These are phyloP conservation scores for Fragum sueziense DNA, from an alignment of 2,888 invertebrate species.

Conservation along the genomic window DNA sequence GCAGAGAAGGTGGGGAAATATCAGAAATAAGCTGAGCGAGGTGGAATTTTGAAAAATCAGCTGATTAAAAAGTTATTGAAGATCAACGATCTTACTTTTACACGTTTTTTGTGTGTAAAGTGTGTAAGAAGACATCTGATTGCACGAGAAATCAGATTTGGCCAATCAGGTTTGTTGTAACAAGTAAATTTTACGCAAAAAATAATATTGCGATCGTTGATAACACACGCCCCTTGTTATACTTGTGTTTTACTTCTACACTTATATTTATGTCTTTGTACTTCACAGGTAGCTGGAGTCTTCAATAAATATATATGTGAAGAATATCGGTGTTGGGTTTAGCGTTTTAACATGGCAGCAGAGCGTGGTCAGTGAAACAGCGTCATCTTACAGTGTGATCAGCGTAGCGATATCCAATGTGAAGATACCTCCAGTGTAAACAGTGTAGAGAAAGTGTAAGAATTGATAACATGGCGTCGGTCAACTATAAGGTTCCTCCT, in stretches of 20 bases:
- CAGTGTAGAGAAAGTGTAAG: background rate
- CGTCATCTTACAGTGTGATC: background rate
- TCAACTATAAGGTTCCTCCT: conserved; percentile 33
- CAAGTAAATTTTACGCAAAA: too few species aligned
- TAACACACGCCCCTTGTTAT: too few species aligned
- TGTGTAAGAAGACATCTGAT: too few species aligned
- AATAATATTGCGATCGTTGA: too few species aligned
- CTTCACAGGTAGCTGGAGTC: conserved; percentile 21
- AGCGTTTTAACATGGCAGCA: conserved; percentile 10
- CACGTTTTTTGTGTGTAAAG: too few species aligned
- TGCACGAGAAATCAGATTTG: too few species aligned
- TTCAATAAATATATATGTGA: conserved; percentile 6
- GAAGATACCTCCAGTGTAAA: background rate
- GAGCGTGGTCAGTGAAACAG: background rate
- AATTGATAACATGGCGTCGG: conserved; percentile 20
- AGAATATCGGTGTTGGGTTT: background rate
- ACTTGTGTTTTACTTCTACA: background rate
- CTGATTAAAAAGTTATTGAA: too few species aligned
- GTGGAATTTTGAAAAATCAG: too few species aligned
- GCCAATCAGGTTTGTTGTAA: too few species aligned
- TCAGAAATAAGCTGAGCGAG: too few species aligned
- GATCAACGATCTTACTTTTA: too few species aligned
- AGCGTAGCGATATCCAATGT: background rate
- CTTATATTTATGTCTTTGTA: background rate
- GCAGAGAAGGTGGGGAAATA: too few species aligned